Evolutionary conservation across 2,888 invertebrate genomes (phyloP), one percentile per base, ranked within the genome.

Genomic region (Eupithecia vulgata): DNA sequence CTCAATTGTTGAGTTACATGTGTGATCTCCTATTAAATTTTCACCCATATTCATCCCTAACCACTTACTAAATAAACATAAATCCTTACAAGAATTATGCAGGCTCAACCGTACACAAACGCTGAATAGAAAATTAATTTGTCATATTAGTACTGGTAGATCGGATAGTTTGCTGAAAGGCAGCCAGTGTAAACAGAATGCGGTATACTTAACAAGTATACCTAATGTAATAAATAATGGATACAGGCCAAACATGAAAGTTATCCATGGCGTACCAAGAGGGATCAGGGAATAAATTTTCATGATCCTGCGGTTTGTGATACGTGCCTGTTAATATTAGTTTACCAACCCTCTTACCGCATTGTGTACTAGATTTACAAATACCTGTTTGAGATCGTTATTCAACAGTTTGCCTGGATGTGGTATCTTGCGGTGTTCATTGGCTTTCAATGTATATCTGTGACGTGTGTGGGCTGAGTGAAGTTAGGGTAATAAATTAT

Each of bases 281-380:
- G 91, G 91, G 91, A 89, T 91, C 88, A 85, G 84, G 81, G 88
- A 57, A 87, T 88, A 90, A 90, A 90, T 92, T 94, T 93, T 93
- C 93, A 91, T 92, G 92, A 93, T 93, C 89, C 88, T 94, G 94
- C 91, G 94, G 93, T 93, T 90, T 87, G 84, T 86, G 89, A 91
- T 91, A 89, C 89, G 87, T 88, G 89, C 91, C 86, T 88, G 91
- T 90, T 92, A 91, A 92, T 92, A 92, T 93, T 93, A 92, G 92
- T 91, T 91, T 90, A 92, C 91, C 89, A 89, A 89, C 91, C 91
- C 87, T 85, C 85, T 82, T 75, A 82, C 89, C 90, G 84, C 88
- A 89, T 84, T 88, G 86, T 90, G 84, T 87, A 87, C 87, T 82
- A 87, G 87, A 89, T 88, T 88, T 85, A 88, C 87, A 83, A 87